Base-by-base conservation (phyloP, 2,113 vertebrate species). In the Gambusia affinis region DNA sequence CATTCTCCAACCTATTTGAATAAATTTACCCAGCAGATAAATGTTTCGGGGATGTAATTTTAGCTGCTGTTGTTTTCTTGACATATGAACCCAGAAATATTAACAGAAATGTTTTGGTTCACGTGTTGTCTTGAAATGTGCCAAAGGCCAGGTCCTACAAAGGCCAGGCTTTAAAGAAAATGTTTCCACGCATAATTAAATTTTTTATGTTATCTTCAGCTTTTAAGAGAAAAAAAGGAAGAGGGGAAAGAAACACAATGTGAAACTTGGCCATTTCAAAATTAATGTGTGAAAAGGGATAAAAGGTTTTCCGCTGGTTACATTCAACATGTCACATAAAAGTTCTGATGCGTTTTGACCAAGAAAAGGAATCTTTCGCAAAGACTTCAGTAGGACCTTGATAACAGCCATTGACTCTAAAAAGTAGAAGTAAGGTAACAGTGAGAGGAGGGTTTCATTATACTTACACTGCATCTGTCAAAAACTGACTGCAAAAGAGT, bases 241-340 rank as follows among this genome's bases (percentile, higher is more conserved):
- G 24, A 47, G 30, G 51, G 28, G 33, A 76, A 47, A 80, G 72
- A 72, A 74, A n/a, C 12, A 33, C 60, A 30, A 73, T 54, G 64
- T 69, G 62, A 70, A 77, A 63, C 42, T 1, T 30, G 54, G 51
- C 7, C 7, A 64, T 64, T 73, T 73, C 63, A 8, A 73, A 62
- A 71, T 63, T 35, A 14, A 30, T 47, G 31, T 74, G 60, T 29
- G 64, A 33, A 47, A 62, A 22, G 1, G 24, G 28, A 12, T 31
- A 68, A 84, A 85, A 76, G 60, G 57, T 66, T 85, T 73, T 67
- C 31, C 64, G 60, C 44, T 60, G 28, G 29, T 76, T 69, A 57
- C 28, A 51, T 78, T 24, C 8, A 57, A 8, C 24, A 24, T 57
- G 22, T 57, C n/a, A 57, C n/a, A 57, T 57, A 57, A 57, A 57